Evolutionary conservation across 2,888 invertebrate species (phyloP), one percentile per base, ranked within the genome.

Genomic region (Lottia scabra): DNA sequence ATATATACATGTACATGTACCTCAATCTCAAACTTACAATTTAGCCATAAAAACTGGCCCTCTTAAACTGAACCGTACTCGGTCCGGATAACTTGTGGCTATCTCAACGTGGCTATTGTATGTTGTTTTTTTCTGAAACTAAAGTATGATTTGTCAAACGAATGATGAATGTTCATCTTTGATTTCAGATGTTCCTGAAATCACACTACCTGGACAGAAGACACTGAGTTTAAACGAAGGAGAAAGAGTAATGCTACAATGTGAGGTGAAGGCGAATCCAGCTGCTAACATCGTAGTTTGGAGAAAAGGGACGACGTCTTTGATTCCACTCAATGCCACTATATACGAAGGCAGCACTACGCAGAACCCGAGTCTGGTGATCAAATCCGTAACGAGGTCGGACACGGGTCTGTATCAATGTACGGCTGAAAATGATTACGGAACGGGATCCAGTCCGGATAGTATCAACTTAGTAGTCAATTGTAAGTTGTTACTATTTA

Each of bases 351-450:
- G 63, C 4, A 65, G 68, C 43, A 72, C 48, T 0, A 12, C 63
- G 27, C 43, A 67, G 62, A 65, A 16, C 1, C 72, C 72, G 0
- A 46, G 65, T 30, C 65, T 72, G n/a, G 68, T 68, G 56, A 68
- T 72, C 43, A 38, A 13, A 0, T 15, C 19, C 5, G 13, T 72
- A 13, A 27, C 23, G 6, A 15, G 8, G 6, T 12, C 43, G 3
- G 72, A 72, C 62, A 27, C 26, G 2, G 72, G 68, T 0, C 30
- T 48, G 30, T 72, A 72, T 67, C 72, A 65, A 10, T 72, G 72
- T 65, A 64, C 43, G 15, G 72, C 62, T 13, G 65, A 68, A 62
- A 72, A 72, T 19, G 26, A 72, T 65, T 64, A 68, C 8, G 68
- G 72, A 19, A 48, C 65, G 12, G 72, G 72, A 0, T 56, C 62